Conservation (phyloP, 2,888 invertebrate genomes). For the Cetonia aurata region DNA sequence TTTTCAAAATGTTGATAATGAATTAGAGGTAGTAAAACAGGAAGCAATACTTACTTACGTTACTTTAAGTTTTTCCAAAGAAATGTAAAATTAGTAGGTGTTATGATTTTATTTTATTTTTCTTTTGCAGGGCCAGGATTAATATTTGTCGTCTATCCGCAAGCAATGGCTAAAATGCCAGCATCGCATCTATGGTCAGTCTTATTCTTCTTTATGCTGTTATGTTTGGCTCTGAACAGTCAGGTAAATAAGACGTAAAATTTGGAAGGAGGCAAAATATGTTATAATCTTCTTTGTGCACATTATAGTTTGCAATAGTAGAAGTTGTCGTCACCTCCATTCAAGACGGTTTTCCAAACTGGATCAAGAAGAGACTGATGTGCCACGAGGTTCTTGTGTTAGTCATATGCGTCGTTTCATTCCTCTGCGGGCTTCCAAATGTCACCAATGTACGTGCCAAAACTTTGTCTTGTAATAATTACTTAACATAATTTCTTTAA, state of each 20-base stretch:
- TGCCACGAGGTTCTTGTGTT: constrained; percentile 90
- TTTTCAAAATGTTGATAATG: no score
- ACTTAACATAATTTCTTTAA: constrained; percentile 49
- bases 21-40: no score
- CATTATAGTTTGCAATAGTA: constrained; percentile 88
- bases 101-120: no score
- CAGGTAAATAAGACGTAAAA: constrained; percentile 72
- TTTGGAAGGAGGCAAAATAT: constrained; percentile 12
- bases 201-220: constrained; percentile 90
- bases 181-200: constrained; percentile 92
- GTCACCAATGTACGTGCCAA: constrained; percentile 77
- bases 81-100: no score
- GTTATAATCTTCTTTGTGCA: constrained; percentile 58
- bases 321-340: constrained; percentile 95
- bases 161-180: constrained; percentile 94
- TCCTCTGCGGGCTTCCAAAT: constrained; percentile 88
- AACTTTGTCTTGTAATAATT: no score
- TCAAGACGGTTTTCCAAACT: constrained; percentile 91
- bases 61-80: no score
- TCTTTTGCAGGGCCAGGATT: constrained; percentile 79
- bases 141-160: constrained; percentile 92
- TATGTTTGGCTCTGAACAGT: constrained; percentile 89
- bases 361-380: constrained; percentile 85
- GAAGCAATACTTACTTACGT: no score
- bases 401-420: constrained; percentile 85